phyloP scores from a whole-genome alignment of 2,797 vertebrate genomes.

The Podargus strigoides region DNA sequence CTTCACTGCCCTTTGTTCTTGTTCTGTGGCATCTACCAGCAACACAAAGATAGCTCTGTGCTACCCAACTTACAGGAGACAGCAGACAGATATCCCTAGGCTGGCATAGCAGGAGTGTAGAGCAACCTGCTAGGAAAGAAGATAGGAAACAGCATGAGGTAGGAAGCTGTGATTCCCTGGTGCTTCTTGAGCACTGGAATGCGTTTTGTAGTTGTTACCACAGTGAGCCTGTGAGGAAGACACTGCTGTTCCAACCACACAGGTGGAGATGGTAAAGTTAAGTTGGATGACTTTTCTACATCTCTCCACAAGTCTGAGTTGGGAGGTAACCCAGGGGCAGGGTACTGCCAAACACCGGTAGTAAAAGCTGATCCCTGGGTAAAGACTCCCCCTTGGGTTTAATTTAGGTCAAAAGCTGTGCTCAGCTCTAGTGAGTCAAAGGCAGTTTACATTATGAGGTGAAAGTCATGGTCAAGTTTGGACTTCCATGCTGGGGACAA shows the following conservation, averaged over 20 bases:
- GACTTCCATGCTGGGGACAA: rapidly evolving
- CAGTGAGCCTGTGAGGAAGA: neutral
- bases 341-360: neutral
- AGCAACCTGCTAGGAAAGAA: neutral
- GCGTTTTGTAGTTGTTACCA: neutral
- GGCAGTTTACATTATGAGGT: neutral
- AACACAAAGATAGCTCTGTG: neutral
- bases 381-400: neutral
- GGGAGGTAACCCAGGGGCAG: neutral
- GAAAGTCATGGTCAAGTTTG: neutral
- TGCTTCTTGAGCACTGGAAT: neutral
- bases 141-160: neutral
- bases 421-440: neutral
- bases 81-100: neutral
- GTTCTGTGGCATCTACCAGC: neutral
- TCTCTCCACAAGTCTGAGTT: neutral
- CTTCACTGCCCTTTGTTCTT: slow-evolving; percentile 21
- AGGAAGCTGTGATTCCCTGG: neutral
- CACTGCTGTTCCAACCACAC: neutral
- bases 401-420: neutral
- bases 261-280: neutral
- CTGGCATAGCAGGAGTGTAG: neutral
- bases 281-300: neutral
- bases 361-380: neutral
- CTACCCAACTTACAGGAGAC: neutral